Base-by-base conservation (phyloP, 2,113 vertebrate species). In the Anolis sagrei region DNA sequence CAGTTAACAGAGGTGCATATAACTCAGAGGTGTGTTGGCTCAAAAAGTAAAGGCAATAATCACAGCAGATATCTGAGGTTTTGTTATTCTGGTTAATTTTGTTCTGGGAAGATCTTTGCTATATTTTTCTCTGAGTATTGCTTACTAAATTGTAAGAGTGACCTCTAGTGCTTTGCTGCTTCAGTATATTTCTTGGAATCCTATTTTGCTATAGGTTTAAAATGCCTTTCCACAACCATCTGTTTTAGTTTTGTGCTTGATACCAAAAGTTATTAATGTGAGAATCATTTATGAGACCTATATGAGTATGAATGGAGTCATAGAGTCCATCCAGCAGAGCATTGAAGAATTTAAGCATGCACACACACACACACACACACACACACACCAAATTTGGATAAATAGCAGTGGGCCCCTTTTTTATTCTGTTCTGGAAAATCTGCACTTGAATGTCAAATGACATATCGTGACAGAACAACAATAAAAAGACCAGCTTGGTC, bases 111-210 rank as follows among this genome's bases (percentile, higher is more conserved):
- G 36, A 85, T 68, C 21, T 69, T 61, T 76, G 44, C 69, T 86
- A 86, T 64, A 29, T 39, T 79, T 82, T 84, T 54, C 72, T 34
- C 64, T 16, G 68, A 83, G 75, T 7, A 51, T 39, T 89, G 64
- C 39, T 88, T 96, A 90, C 80, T 87, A 88, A 92, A 96, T 91
- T 92, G 92, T 95, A 94, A 97, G 92, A 96, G 95, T 95, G 97
- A 97, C 97, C 97, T 96, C 96, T 97, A 97, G 97, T 93, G 97
- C 95, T 92, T 93, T 89, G 81, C 76, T 87, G 87, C 66, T 87
- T 85, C 32, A 16, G 80, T 92, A 76, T 90, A 91, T 70, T 90
- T 78, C 90, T 34, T 39, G 87, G 73, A 93, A 87, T 48, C 64
- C 79, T 86, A 72, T 86, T 89, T 86, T 86, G 76, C 83, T 92